A percentile compares a stretch with the other conserved stretches of the same genome.
Conservation (phyloP, 2,888 invertebrate species). For the Enchytraeus crypticus region DNA sequence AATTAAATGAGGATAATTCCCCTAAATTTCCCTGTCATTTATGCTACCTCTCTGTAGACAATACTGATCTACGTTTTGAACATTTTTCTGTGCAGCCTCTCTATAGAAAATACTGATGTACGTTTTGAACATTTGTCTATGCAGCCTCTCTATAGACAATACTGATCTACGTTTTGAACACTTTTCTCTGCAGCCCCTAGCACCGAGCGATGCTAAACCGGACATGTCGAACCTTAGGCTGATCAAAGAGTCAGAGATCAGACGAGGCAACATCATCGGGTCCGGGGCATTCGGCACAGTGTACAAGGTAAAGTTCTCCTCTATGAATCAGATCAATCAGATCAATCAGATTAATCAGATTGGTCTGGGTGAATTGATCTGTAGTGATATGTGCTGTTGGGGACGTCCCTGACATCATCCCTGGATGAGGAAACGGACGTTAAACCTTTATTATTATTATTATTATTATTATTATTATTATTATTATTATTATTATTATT, state of each 20-base stretch:
- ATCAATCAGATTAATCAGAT: too few species aligned
- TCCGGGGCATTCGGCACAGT: constrained; percentile 95
- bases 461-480: not conserved
- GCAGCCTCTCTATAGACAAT: not conserved
- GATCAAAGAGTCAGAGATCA: constrained; percentile 84
- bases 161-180: not conserved
- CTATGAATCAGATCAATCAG: too few species aligned
- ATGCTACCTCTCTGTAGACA: too few species aligned
- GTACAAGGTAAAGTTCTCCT: constrained; percentile 63
- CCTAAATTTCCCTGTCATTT: too few species aligned
- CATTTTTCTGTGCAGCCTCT: not conserved
- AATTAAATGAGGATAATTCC: too few species aligned
- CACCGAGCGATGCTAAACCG: constrained; percentile 83
- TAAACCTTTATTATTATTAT: too few species aligned
- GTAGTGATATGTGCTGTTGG: too few species aligned
- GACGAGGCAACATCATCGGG: constrained; percentile 80
- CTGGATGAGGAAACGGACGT: too few species aligned
- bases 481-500: not conserved
- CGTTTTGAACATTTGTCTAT: not conserved
- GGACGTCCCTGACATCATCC: too few species aligned
- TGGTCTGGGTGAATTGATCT: too few species aligned
- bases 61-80: not conserved
- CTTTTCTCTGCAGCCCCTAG: constrained; percentile 51
- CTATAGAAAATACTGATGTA: not conserved
- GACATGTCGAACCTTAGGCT: constrained; percentile 84